Conservation (phyloP, 2,113 vertebrate species). For the Scytalopus superciliaris region DNA sequence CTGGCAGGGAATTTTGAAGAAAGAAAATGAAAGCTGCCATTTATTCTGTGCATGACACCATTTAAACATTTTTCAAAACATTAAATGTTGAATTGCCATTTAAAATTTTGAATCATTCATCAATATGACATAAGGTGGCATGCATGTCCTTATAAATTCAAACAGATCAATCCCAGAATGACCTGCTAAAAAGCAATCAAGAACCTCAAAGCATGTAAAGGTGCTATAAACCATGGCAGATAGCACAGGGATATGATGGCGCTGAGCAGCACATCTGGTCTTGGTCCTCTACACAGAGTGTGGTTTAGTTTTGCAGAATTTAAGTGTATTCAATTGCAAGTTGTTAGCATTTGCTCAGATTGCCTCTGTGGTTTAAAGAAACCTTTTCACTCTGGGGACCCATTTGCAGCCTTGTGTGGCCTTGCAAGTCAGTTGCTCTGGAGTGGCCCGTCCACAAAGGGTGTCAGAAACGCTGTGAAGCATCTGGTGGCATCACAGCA, state of each 20-base stretch:
- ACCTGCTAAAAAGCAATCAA: conserved; percentile 55
- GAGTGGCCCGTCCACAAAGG: neutral
- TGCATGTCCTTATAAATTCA: conserved; percentile 46
- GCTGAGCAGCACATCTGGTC: neutral
- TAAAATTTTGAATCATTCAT: conserved; percentile 58
- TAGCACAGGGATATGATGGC: neutral
- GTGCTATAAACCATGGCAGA: conserved; percentile 39
- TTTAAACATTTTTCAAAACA: conserved; percentile 60
- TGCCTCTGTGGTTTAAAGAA: neutral
- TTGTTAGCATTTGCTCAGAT: neutral
- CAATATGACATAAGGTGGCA: conserved; percentile 32
- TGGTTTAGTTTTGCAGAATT: neutral
- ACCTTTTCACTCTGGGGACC: neutral
- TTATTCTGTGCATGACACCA: conserved; percentile 60
- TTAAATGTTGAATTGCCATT: conserved; percentile 54
- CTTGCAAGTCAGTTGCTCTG: neutral
- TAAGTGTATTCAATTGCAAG: neutral
- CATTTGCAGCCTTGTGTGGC: fast-evolving
- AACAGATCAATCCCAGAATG: conserved; percentile 50
- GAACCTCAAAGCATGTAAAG: conserved; percentile 3
- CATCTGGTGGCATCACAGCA: neutral
- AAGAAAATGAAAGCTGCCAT: conserved; percentile 64
- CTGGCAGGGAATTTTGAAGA: conserved; percentile 57
- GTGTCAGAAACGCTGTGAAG: neutral
- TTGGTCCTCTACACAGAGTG: neutral